Conservation (phyloP, 37 sponge, comb jelly and placozoan species). For the Amphimedon queenslandica region DNA sequence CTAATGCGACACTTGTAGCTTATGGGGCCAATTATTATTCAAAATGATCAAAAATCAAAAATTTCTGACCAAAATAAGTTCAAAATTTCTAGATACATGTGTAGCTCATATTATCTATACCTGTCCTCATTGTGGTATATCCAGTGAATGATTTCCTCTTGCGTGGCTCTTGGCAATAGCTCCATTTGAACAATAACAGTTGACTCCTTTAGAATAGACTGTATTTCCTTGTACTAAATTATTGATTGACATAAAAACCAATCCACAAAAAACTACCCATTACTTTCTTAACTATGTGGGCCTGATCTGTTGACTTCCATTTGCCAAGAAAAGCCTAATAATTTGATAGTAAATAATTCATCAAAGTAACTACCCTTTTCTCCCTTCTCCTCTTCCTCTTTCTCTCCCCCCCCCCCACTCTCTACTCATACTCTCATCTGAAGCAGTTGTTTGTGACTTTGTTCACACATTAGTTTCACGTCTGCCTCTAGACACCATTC, state of each 20-base stretch:
- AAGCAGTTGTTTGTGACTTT: constrained; percentile 48
- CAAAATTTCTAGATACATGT: no score
- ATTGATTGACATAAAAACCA: not conserved
- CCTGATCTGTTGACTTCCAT: no score
- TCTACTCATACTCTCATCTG: no score
- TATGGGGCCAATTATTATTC: not conserved
- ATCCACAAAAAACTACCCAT: no score
- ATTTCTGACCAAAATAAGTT: no score
- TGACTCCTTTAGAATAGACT: not conserved
- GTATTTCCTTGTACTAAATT: constrained; percentile 16
- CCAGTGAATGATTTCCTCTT: constrained; percentile 82
- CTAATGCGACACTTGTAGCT: not conserved
- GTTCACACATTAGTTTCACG: constrained; percentile 21
- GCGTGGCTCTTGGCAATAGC: constrained; percentile 39
- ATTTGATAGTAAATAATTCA: not conserved
- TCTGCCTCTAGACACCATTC: constrained; percentile 42
- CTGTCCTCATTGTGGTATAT: constrained; percentile 82
- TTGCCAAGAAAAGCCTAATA: not conserved
- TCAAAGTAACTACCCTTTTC: not conserved
- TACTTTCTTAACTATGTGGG: no score
- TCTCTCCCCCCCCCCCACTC: no score
- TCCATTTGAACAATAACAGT: constrained; percentile 23
- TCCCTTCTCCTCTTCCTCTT: no score
- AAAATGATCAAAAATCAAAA: not conserved
- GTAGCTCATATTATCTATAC: no score